Base-by-base conservation (phyloP, 2,113 vertebrate genomes). In the Chascanopsetta lugubris region DNA sequence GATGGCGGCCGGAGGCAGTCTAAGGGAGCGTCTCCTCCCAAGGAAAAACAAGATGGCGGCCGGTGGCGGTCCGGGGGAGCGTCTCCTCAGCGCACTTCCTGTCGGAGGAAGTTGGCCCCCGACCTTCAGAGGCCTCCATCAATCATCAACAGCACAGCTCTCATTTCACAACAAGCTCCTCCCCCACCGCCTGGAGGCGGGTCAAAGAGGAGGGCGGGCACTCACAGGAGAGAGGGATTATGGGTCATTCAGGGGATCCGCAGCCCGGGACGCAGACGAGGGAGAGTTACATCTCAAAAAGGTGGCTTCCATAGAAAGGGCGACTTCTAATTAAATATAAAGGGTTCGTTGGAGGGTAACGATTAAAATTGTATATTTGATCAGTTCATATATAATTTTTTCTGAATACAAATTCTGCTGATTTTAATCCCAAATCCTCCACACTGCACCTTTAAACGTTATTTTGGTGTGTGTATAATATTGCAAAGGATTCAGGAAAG, bases 201-300 rank as follows among this genome's bases (percentile, higher is more conserved):
- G 63, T 78, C 68, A 64, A 47, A 59, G 62, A 32, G 38, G 32
- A 82, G 79, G 82, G 69, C 64, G 36, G 67, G 0, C 9, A 20
- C 67, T 72, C 8, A 0, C 10, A 9, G 67, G 56, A 80, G 46
- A 57, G 43, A 63, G 59, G 82, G 79, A 87, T 85, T 85, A 78
- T 80, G 61, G 82, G 74, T 87, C 80, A 87, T 80, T 66, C 70
- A 5, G 9, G 56, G 74, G 75, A 77, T 80, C 75, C 76, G n/a
- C 27, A 61, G 50, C 54, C 49, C 2, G 77, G 61, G 70, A 69
- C 26, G 0, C 25, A 72, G 63, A 81, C 76, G 34, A 83, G 77
- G 79, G 54, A 22, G 43, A 67, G n/a, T n/a, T n/a, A n/a, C n/a
- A n/a, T n/a, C n/a, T n/a, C n/a, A n/a, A n/a, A n/a, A n/a, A n/a